Conservation (phyloP, 2,888 invertebrate species). For the Drosophila merina region DNA sequence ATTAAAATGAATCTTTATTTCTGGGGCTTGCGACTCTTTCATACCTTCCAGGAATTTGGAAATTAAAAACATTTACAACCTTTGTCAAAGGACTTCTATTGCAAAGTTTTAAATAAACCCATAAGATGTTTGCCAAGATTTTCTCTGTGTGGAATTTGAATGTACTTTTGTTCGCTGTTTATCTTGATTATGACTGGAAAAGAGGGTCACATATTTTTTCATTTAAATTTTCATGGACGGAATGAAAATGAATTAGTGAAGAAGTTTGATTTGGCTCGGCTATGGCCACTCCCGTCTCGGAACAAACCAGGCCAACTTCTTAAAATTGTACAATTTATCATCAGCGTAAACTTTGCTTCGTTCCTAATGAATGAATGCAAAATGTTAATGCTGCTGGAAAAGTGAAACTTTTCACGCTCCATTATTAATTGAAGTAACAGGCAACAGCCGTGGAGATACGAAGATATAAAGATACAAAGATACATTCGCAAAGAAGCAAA, state of each 20-base stretch:
- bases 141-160: not conserved
- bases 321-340: constrained; percentile 71
- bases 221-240: constrained; percentile 47
- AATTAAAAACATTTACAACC: not conserved
- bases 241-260: constrained; percentile 68
- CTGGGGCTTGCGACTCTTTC: constrained; percentile 3
- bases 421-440: constrained; percentile 69
- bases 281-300: not conserved
- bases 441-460: constrained; percentile 10
- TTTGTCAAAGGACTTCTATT: not conserved
- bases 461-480: constrained; percentile 29
- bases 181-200: constrained; percentile 33
- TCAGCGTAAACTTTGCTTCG: constrained; percentile 49
- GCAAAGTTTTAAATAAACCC: too few relatives aligned
- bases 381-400: constrained; percentile 71
- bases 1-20: constrained; percentile 19
- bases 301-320: constrained; percentile 40
- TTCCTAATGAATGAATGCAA: constrained; percentile 73
- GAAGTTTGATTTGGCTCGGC: constrained; percentile 58
- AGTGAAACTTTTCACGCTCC: constrained; percentile 60
- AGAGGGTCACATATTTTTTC: constrained; percentile 46
- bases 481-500: constrained; percentile 4
- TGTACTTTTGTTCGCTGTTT: constrained; percentile 20
- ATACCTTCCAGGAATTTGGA: constrained; percentile 3
- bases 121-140: not conserved